phyloP scores from a whole-genome alignment of 1,140 invertebrate species.

The Drosophila takahashii region DNA sequence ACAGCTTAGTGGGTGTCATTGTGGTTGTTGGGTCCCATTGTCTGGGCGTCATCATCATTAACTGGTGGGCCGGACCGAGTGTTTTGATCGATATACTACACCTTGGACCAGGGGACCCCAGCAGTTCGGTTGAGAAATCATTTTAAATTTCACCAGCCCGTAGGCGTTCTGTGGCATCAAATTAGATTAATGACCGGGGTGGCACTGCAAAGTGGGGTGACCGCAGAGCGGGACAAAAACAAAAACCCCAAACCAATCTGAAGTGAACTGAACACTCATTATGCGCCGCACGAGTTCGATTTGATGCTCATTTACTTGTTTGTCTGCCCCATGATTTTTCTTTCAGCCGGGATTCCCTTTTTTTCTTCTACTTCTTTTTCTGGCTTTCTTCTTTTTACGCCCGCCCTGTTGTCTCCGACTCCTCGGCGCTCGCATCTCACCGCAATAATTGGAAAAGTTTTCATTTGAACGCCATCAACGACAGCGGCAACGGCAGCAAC shows the following conservation, averaged over 20 bases:
- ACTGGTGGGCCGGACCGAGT: constrained; percentile 21
- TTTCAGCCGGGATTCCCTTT: constrained; percentile 52
- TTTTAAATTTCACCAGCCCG: constrained; percentile 50
- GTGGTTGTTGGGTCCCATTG: constrained; percentile 39
- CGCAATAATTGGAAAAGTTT: constrained; percentile 83
- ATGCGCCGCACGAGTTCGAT: constrained; percentile 80
- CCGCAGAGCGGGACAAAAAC: neutral
- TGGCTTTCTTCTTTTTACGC: constrained; percentile 20
- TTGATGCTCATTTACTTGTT: constrained; percentile 82
- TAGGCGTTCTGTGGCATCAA: constrained; percentile 33
- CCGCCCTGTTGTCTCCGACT: constrained; percentile 20
- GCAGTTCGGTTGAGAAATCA: constrained; percentile 31
- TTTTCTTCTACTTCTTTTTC: neutral
- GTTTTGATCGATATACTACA: constrained; percentile 70
- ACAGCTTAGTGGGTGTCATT: constrained; percentile 73
- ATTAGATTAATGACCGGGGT: constrained; percentile 76
- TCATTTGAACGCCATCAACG: constrained; percentile 82
- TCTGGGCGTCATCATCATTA: constrained; percentile 74
- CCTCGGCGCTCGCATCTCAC: constrained; percentile 51
- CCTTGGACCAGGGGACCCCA: constrained; percentile 31
- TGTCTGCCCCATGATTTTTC: constrained; percentile 66
- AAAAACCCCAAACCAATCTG: constrained; percentile 17
- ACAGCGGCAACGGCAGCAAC: constrained; percentile 65
- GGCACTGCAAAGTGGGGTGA: constrained; percentile 18
- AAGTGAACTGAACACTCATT: constrained; percentile 59